phyloP scores from a whole-genome alignment of 1,140 invertebrate genomes.

The Achatina immaculata region DNA sequence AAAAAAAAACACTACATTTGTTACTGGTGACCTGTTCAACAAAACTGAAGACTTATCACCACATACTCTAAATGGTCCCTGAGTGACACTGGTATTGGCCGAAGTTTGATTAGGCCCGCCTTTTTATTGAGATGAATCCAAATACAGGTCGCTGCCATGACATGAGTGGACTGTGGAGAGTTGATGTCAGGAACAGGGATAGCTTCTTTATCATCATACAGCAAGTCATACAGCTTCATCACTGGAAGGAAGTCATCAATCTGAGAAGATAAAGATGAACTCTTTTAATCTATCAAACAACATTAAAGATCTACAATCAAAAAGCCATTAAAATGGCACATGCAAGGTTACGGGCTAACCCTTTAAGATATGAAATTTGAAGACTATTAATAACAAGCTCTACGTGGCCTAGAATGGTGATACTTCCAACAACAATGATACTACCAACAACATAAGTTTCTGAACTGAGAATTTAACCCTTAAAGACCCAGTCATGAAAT shows the following conservation, averaged over 20 bases:
- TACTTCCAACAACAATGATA: too few relatives aligned
- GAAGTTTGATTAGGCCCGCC: slow-evolving; percentile 80
- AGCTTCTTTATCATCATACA: slow-evolving; percentile 93
- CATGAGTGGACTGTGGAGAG: slow-evolving; percentile 86
- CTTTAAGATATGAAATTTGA: too few relatives aligned
- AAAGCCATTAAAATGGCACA: too few relatives aligned
- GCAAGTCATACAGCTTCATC: slow-evolving; percentile 89
- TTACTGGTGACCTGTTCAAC: too few relatives aligned
- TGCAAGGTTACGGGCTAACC: too few relatives aligned
- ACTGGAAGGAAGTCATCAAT: slow-evolving; percentile 91
- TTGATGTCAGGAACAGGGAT: slow-evolving; percentile 90
- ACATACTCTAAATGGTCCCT: slow-evolving; percentile 79
- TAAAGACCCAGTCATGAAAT: too few relatives aligned
- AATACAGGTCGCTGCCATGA: slow-evolving; percentile 94
- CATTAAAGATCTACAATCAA: neutral
- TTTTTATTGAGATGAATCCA: slow-evolving; percentile 97
- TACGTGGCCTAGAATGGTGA: too few relatives aligned
- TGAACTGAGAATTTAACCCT: too few relatives aligned
- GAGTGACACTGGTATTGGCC: slow-evolving; percentile 85
- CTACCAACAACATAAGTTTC: too few relatives aligned
- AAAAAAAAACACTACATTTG: too few relatives aligned
- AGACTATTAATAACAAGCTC: too few relatives aligned
- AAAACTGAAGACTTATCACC: neutral
- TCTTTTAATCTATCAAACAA: neutral
- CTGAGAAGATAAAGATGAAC: slow-evolving; percentile 69